These are phyloP conservation scores for Plectus sambesii DNA, from an alignment of 1,140 invertebrate species.

Conservation along the genomic window DNA sequence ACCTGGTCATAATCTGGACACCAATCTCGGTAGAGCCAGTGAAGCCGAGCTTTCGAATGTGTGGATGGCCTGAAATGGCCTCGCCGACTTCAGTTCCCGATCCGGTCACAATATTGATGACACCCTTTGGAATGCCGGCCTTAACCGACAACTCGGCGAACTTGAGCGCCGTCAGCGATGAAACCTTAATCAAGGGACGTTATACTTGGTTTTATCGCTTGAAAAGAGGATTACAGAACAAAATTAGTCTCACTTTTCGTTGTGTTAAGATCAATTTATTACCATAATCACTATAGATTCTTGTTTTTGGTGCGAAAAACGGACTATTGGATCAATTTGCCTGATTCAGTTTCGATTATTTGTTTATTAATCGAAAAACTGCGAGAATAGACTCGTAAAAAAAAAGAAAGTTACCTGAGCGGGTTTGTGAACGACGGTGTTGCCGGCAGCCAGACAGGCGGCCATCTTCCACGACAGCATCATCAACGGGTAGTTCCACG, in stretches of 20 bases:
- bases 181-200: conserved; percentile 46
- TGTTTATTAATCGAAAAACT: no score
- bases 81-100: conserved; percentile 65
- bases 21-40: conserved; percentile 82
- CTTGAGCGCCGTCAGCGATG: conserved; percentile 76
- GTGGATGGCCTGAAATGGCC: conserved; percentile 68
- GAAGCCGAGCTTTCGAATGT: conserved; percentile 78
- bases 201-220: no score
- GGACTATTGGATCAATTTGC: neutral
- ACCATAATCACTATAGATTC: no score
- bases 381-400: conserved; percentile 1
- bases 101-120: conserved; percentile 80
- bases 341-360: neutral
- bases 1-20: conserved; percentile 68
- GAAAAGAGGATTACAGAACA: neutral
- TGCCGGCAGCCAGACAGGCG: conserved; percentile 56
- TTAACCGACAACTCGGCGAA: conserved; percentile 72
- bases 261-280: neutral
- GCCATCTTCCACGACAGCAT: conserved; percentile 55
- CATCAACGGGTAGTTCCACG: conserved; percentile 56
- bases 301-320: neutral
- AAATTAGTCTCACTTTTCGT: conserved; percentile 1
- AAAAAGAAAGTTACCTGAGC: conserved; percentile 58
- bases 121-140: conserved; percentile 84
- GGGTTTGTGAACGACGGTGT: conserved; percentile 58